Conservation (phyloP, 1,140 invertebrate genomes). For the Drosophila trapezifrons region DNA sequence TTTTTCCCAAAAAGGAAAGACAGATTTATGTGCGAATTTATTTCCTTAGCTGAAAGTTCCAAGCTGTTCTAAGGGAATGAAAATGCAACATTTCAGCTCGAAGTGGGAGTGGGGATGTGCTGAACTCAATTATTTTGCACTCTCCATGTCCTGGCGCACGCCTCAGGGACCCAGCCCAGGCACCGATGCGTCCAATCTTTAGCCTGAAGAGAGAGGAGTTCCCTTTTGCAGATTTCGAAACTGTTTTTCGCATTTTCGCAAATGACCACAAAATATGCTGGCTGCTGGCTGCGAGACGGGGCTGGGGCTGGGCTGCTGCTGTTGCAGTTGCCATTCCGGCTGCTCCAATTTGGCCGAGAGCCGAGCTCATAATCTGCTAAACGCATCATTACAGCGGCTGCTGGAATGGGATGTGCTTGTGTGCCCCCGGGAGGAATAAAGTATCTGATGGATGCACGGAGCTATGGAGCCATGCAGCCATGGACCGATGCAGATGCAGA, state of each 20-base stretch:
- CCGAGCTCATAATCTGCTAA: slow-evolving; percentile 73
- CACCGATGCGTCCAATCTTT: not conserved
- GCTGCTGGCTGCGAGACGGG: not conserved
- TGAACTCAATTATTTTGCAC: slow-evolving; percentile 30
- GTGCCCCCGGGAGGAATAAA: slow-evolving; percentile 31
- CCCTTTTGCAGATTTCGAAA: slow-evolving; percentile 1
- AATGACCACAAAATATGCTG: slow-evolving; percentile 69
- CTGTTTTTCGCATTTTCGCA: slow-evolving; percentile 32
- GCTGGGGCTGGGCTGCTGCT: not conserved
- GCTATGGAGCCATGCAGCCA: not conserved
- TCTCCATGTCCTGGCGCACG: slow-evolving; percentile 30
- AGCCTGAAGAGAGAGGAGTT: no score
- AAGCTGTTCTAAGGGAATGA: slow-evolving; percentile 9
- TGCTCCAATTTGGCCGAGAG: slow-evolving; percentile 64
- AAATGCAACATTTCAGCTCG: not conserved
- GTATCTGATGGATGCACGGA: slow-evolving; percentile 39
- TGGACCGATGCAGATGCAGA: slow-evolving; percentile 4
- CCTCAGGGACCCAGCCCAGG: not conserved
- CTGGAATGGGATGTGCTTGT: slow-evolving; percentile 2
- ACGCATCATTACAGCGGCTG: slow-evolving; percentile 68
- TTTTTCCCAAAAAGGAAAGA: not conserved
- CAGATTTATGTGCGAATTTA: not conserved
- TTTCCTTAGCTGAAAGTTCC: not conserved
- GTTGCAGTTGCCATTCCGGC: slow-evolving; percentile 11
- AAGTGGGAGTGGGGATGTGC: not conserved